Base-by-base conservation (phyloP, 2,797 vertebrate species). In the Scomberomorus guttatus region DNA sequence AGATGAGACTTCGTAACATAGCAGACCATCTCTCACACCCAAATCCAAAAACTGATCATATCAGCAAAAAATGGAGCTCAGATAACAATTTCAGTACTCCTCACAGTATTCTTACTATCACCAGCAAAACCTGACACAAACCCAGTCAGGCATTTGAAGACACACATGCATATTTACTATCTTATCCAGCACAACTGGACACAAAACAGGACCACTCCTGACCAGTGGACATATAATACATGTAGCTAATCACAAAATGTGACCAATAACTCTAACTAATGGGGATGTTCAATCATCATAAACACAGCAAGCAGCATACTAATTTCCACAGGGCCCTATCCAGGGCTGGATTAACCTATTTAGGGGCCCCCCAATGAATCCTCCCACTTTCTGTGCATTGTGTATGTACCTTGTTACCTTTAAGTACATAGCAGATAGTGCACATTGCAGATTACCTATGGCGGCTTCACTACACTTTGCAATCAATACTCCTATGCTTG, bases 91-190 rank as follows among this genome's bases (percentile, higher is more conserved):
- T 74, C n/a, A 48, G 17, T 51, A 15, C 34, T 22, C 48, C 2
- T 55, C 25, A 62, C 52, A 39, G 24, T 8, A 44, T 65, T 18
- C 24, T 27, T 20, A 25, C 24, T 42, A 42, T 59, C 57, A 75
- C 65, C 34, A 51, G 44, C 37, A 25, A 37, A 67, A 71, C 11
- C n/a, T 52, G 14, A 67, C 25, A 52, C 17, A 44, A 51, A 51
- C n/a, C 20, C 20, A 59, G 46, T 15, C 52, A 18, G 2, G 5
- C 18, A 46, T 37, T n/a, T 24, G 25, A 34, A 48, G 55, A 44
- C 32, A 48, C 14, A 37, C 5, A 39, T 22, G 5, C 22, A 70
- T 7, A 29, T 66, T n/a, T 10, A 25, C 9, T 25, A 32, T 46
- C 6, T 24, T 15, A 32, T 46, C 11, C 34, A 55, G 39, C 48